phyloP scores from a whole-genome alignment of 2,888 invertebrate genomes.

The Oscheius sp. region DNA sequence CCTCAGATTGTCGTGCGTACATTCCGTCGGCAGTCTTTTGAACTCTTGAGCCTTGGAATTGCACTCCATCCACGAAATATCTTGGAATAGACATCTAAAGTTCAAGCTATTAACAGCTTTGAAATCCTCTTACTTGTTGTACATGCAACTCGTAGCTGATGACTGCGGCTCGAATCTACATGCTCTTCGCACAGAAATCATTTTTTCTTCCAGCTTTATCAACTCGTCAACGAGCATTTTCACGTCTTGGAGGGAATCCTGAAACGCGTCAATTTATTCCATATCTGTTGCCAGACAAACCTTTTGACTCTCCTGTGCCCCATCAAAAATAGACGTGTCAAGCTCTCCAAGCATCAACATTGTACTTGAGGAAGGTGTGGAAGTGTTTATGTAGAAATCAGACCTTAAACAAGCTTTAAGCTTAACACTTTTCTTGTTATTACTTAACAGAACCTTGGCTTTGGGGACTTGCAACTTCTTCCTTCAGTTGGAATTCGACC shows the following conservation, averaged over 20 bases:
- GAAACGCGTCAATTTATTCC: neutral
- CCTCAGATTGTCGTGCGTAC: constrained; percentile 53
- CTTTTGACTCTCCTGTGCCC: constrained; percentile 21
- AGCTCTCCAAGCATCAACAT: constrained; percentile 38
- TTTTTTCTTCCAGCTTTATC: constrained; percentile 48
- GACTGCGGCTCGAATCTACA: constrained; percentile 54
- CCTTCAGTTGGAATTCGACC: constrained; percentile 42
- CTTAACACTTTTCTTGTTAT: neutral
- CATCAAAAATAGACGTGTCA: constrained; percentile 30
- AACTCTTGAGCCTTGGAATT: constrained; percentile 41
- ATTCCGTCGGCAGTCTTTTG: constrained; percentile 39
- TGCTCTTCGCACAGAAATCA: constrained; percentile 54
- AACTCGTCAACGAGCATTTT: constrained; percentile 49
- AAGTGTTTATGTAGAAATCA: constrained; percentile 57
- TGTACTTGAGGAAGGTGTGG: constrained; percentile 60
- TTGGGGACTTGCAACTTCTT: constrained; percentile 54
- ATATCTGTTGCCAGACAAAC: neutral
- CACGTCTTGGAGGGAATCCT: constrained; percentile 47
- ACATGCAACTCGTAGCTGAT: constrained; percentile 60
- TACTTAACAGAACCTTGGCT: constrained; percentile 39
- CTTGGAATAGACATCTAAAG: constrained; percentile 57
- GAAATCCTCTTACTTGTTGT: constrained; percentile 42
- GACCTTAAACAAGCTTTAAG: constrained; percentile 37
- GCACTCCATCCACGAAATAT: constrained; percentile 50
- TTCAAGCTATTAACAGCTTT: neutral